Conservation (phyloP, 1,140 invertebrate species). For the Carcinoscorpius rotundicauda region DNA sequence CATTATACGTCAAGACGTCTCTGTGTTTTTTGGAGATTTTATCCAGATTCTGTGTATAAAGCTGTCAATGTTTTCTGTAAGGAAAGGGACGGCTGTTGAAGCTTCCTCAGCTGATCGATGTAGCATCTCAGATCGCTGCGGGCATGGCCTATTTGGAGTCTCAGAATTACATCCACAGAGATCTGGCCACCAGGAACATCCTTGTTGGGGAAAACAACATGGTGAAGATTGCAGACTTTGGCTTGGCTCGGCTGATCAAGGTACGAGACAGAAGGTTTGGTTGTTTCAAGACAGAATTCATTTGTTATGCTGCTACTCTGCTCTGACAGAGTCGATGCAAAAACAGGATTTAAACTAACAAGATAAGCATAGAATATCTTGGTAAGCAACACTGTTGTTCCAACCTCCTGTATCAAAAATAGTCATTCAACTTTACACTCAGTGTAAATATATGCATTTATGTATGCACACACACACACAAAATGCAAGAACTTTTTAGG, state of each 20-base stretch:
- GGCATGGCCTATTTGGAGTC: slow-evolving; percentile 99
- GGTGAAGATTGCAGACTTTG: slow-evolving; percentile 89
- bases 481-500: too few species aligned
- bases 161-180: slow-evolving; percentile 96
- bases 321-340: not conserved
- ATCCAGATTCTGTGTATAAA: too few species aligned
- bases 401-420: too few species aligned
- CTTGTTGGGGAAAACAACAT: slow-evolving; percentile 86
- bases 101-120: slow-evolving; percentile 63
- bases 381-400: too few species aligned
- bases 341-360: too few species aligned
- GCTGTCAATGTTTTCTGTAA: not conserved
- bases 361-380: slow-evolving; percentile 7
- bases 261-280: slow-evolving; percentile 30
- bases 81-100: slow-evolving; percentile 19
- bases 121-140: slow-evolving; percentile 95
- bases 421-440: too few species aligned
- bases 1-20: not conserved
- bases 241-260: slow-evolving; percentile 89
- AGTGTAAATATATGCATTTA: too few species aligned
- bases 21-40: not conserved
- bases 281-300: not conserved
- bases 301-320: too few species aligned
- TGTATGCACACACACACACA: too few species aligned
- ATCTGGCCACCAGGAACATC: slow-evolving; percentile 89